Base-by-base conservation (phyloP, 2,888 invertebrate species). In the Alentia gelatinosa region DNA sequence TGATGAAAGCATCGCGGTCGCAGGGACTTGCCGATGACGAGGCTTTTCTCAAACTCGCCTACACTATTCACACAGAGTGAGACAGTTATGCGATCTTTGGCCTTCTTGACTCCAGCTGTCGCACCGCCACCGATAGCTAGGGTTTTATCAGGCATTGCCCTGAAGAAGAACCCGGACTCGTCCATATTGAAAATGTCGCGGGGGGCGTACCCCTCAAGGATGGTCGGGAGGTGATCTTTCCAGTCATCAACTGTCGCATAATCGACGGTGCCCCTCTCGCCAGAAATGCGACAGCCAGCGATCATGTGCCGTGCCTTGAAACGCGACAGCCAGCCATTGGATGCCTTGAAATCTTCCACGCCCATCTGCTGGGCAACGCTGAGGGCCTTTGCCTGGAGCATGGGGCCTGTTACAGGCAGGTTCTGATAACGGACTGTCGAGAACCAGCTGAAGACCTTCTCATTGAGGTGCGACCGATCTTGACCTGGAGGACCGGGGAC, bases 1-100 rank as follows among this genome's bases (percentile, higher is more conserved):
- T 63, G 12, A 7, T 56, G 26, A 37, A 56, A 89, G 56, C 89
- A 89, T 12, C 37, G 1, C 0, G 89, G 89, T 12, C 26, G 26
- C n/a, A 19, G 23, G 1, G 56, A 47, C 63, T 89, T 89, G 4
- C 63, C 89, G 35, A 89, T 89, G 12, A 89, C 89, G 1, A 89
- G 63, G 1, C 33, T 30, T 9, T 26, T 26, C 9, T 35, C 26
- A 7, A 35, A 35, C 37, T 89, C 89, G 9, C 89, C 68, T n/a
- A 33, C 23, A 56, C 56, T 89, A 68, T 63, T 89, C 0, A 26
- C 35, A 35, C 19, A 19, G 0, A 63, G 23, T 19, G 33, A 15
- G 1, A 89, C 33, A 15, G 89, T 63, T n/a, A 89, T 0, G 1
- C 89, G 89, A 5, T 86, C 86, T 26, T 86, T 86, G n/a, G 30